These are phyloP conservation scores for Diachrysia chrysitis DNA, from an alignment of 2,888 invertebrate species.

Conservation along the genomic window DNA sequence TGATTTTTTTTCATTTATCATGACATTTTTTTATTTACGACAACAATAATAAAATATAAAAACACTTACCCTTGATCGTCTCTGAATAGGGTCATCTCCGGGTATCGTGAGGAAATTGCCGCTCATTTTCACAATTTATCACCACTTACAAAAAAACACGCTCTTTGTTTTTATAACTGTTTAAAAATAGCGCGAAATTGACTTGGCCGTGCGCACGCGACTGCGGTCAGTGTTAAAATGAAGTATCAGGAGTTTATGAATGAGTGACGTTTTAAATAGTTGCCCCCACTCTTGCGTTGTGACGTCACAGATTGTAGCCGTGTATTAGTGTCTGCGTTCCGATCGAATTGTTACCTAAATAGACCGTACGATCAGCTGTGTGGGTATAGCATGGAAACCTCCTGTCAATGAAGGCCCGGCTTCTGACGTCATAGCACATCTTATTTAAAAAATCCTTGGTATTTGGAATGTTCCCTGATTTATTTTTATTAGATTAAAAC, in stretches of 20 bases:
- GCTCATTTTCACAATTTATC: conserved; percentile 80
- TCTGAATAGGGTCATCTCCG: conserved; percentile 80
- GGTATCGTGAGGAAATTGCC: conserved; percentile 86
- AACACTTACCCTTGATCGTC: conserved; percentile 82
- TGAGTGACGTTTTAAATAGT: conserved; percentile 87
- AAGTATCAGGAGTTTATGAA: conserved; percentile 80
- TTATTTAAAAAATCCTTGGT: conserved; percentile 23
- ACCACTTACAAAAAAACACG: conserved; percentile 62
- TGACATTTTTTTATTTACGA: not conserved
- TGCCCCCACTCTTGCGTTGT: conserved; percentile 62
- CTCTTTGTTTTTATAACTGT: conserved; percentile 63
- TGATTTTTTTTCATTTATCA: not conserved
- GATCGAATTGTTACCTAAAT: conserved; percentile 74
- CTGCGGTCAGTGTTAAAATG: conserved; percentile 76
- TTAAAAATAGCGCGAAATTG: conserved; percentile 64
- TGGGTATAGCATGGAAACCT: conserved; percentile 60
- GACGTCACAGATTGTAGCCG: conserved; percentile 70
- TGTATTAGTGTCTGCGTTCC: conserved; percentile 80
- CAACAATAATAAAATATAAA: conserved; percentile 10
- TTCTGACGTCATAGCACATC: conserved; percentile 33
- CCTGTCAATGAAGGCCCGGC: conserved; percentile 19
- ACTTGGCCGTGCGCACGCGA: conserved; percentile 78
- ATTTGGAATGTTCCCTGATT: conserved; percentile 19
- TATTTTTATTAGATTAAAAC: conserved; percentile 21
- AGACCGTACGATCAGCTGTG: conserved; percentile 71